Conservation (phyloP, 2,888 invertebrate genomes). For the Drosophila lutescens region DNA sequence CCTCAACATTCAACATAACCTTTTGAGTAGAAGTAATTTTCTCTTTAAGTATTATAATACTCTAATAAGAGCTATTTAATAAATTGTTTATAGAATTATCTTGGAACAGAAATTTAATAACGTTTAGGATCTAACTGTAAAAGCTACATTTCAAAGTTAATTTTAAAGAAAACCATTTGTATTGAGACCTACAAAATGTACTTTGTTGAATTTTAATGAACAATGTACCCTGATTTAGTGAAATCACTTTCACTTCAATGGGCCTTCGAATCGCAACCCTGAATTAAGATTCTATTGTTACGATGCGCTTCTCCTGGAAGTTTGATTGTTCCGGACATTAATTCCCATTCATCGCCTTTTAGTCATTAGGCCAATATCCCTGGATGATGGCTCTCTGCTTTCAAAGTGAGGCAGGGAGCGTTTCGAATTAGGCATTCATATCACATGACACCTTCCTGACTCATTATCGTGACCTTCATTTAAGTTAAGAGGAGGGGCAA, state of each 20-base stretch:
- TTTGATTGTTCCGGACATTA: conserved; percentile 27
- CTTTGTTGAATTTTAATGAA: not conserved
- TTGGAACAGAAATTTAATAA: no score
- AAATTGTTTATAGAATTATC: no score
- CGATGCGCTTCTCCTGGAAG: conserved; percentile 7
- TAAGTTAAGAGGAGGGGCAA: not conserved
- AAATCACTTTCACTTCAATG: conserved; percentile 3
- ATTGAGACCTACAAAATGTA: not conserved
- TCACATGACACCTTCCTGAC: conserved; percentile 66
- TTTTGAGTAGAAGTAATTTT: no score
- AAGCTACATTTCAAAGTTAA: no score
- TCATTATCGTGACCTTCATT: conserved; percentile 51
- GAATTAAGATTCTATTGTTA: conserved; percentile 8
- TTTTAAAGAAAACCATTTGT: no score
- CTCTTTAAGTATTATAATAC: no score
- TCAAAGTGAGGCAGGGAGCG: conserved; percentile 27
- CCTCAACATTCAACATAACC: no score
- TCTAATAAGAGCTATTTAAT: no score
- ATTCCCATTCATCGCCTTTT: conserved; percentile 38
- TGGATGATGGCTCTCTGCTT: conserved; percentile 23
- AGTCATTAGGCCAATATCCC: conserved; percentile 28
- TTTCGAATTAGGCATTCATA: conserved; percentile 64
- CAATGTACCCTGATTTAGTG: not conserved
- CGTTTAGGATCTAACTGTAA: no score
- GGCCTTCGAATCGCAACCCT: conserved; percentile 4